Conservation (phyloP, 2,888 invertebrate species). For the Apocheima hispidaria region DNA sequence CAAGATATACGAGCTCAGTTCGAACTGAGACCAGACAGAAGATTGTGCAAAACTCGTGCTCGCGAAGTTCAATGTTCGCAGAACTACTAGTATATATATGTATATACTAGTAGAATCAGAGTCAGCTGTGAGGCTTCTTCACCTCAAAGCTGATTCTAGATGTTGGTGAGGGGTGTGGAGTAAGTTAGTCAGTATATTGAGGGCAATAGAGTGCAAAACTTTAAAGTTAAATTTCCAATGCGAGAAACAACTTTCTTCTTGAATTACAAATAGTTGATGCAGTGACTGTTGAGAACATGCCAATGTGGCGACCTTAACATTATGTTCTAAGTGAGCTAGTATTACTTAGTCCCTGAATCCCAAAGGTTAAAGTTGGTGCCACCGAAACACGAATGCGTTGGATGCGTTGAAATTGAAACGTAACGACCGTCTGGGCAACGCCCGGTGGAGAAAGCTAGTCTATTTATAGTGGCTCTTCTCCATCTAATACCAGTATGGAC, state of each 20-base stretch:
- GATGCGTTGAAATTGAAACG: conserved; percentile 24
- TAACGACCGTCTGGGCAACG: conserved; percentile 46
- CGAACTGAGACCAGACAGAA: too few species aligned
- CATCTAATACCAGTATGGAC: conserved; percentile 12
- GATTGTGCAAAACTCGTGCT: too few species aligned
- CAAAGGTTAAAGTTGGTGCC: conserved; percentile 11
- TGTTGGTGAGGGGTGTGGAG: too few species aligned
- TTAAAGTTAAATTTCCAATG: not conserved
- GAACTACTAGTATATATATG: too few species aligned
- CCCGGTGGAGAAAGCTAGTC: conserved; percentile 51
- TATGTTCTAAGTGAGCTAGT: not conserved
- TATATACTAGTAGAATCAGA: too few species aligned
- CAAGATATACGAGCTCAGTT: too few species aligned
- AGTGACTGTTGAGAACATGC: conserved; percentile 20
- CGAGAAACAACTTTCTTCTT: not conserved
- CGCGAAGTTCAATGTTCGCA: too few species aligned
- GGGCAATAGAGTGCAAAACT: not conserved
- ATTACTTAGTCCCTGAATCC: not conserved
- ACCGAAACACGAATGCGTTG: conserved; percentile 19
- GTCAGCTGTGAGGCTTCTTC: too few species aligned
- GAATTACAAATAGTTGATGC: conserved; percentile 7
- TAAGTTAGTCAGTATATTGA: too few species aligned
- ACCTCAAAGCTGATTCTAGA: too few species aligned
- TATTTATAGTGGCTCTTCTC: conserved; percentile 51
- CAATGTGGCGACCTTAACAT: conserved; percentile 27